Evolutionary conservation across 2,113 vertebrate genomes (phyloP).

Genomic region (Romanogobio albipinnatus): DNA sequence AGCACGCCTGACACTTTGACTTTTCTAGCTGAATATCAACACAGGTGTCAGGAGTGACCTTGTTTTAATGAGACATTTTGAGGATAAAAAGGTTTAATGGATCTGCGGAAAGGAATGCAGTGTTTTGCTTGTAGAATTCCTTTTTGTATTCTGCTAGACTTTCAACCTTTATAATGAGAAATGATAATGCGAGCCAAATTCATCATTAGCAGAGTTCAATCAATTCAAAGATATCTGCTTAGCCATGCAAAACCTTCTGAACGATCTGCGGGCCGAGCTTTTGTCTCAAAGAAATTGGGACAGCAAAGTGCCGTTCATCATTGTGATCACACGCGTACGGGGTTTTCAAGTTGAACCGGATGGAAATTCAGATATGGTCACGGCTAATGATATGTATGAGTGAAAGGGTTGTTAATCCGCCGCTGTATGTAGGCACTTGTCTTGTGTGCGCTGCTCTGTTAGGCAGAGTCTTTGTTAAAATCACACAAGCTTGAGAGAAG

Average conservation of each 20-base stretch:
- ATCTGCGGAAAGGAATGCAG: slow-evolving; percentile 32
- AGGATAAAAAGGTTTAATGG: slow-evolving; percentile 34
- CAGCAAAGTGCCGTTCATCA: slow-evolving; percentile 47
- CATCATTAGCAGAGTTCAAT: slow-evolving; percentile 54
- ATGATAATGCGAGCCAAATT: slow-evolving; percentile 60
- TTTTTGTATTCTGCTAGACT: slow-evolving; percentile 41
- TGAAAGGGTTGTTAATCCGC: slow-evolving; percentile 52
- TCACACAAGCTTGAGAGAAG: slow-evolving; percentile 44
- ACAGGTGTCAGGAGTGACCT: slow-evolving; percentile 32
- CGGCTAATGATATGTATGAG: slow-evolving; percentile 40
- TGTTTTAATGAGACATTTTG: slow-evolving; percentile 26
- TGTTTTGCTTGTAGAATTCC: slow-evolving; percentile 42
- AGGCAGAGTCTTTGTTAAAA: slow-evolving; percentile 41
- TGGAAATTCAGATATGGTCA: slow-evolving; percentile 49
- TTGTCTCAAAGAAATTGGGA: slow-evolving; percentile 50
- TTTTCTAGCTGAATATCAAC: neutral
- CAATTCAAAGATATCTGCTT: slow-evolving; percentile 58
- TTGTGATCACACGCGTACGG: slow-evolving; percentile 47
- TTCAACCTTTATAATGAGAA: slow-evolving; percentile 66
- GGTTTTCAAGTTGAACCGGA: slow-evolving; percentile 19
- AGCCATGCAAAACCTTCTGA: slow-evolving; percentile 43
- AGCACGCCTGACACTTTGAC: neutral
- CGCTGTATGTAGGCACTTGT: slow-evolving; percentile 45
- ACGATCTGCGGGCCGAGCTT: slow-evolving; percentile 37
- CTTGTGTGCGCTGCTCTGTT: slow-evolving; percentile 19